A percentile compares a stretch with the other conserved stretches of the same genome.
Evolutionary conservation across 2,888 invertebrate species (phyloP).

Genomic region (Eupithecia inturbata): DNA sequence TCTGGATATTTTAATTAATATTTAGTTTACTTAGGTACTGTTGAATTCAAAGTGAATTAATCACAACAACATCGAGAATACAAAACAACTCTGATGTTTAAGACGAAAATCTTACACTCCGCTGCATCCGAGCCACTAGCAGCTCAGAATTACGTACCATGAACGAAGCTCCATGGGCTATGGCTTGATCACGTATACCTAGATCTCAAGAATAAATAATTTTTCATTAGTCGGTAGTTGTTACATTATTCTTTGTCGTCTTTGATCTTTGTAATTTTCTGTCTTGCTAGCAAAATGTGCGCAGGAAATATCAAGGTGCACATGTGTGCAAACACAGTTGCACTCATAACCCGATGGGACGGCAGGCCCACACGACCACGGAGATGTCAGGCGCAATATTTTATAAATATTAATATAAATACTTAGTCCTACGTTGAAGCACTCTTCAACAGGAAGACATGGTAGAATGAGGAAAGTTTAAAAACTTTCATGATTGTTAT

Average conservation of each 20-base stretch:
- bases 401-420: background rate
- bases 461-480: background rate
- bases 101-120: slow-evolving; percentile 24
- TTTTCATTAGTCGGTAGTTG: background rate
- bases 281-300: too few relatives aligned
- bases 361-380: too few relatives aligned
- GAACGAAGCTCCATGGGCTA: background rate
- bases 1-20: too few relatives aligned
- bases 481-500: background rate
- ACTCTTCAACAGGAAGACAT: background rate
- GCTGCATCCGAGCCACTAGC: slow-evolving; percentile 18
- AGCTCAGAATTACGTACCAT: slow-evolving; percentile 21
- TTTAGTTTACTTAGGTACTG: background rate
- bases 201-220: background rate
- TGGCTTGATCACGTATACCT: slow-evolving; percentile 8
- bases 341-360: too few relatives aligned
- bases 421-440: background rate
- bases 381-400: background rate
- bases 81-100: slow-evolving; percentile 19
- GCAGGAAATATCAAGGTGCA: background rate
- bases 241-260: background rate
- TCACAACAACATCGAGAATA: slow-evolving; percentile 5
- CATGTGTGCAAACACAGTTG: too few relatives aligned
- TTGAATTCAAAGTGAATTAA: background rate
- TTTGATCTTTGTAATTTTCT: background rate